Evolutionary conservation across 2,113 vertebrate genomes (phyloP).

Genomic region (Phycodurus eques): DNA sequence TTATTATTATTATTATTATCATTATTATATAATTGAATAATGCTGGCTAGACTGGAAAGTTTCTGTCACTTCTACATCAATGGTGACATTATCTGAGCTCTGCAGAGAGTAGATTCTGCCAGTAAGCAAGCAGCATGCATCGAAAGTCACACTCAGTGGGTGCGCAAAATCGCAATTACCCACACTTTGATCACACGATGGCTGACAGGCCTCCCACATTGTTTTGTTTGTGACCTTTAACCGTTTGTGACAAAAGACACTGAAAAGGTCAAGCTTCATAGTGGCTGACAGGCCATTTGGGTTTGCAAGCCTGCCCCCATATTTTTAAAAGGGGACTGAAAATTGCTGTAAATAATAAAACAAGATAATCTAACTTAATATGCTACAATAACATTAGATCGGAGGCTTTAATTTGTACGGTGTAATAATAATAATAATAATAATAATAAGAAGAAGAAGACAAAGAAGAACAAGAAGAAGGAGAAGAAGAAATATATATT

Average conservation of each 20-base stretch:
- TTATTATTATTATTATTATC: no score
- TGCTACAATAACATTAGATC: not conserved
- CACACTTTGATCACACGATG: conserved; percentile 22
- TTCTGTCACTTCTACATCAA: conserved; percentile 42
- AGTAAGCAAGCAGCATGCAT: conserved; percentile 28
- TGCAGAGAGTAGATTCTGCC: conserved; percentile 38
- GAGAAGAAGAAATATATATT: no score
- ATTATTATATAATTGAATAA: no score
- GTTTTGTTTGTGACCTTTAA: conserved; percentile 50
- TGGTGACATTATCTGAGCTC: conserved; percentile 42
- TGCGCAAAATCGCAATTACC: conserved; percentile 14
- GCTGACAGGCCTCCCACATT: conserved; percentile 47
- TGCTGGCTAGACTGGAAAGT: not conserved
- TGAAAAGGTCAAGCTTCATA: conserved; percentile 31
- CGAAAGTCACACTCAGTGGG: conserved; percentile 24
- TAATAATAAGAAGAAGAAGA: no score
- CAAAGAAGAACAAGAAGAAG: no score
- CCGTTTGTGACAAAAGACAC: conserved; percentile 44
- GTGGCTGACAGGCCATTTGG: conserved; percentile 32
- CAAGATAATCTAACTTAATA: not conserved
- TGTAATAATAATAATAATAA: no score
- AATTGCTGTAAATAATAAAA: not conserved
- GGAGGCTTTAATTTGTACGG: no score
- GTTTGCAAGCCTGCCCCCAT: not conserved
- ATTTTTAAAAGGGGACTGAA: not conserved